Evolutionary conservation across 2,797 vertebrate species (phyloP).

Genomic region (Glossophaga mutica): DNA sequence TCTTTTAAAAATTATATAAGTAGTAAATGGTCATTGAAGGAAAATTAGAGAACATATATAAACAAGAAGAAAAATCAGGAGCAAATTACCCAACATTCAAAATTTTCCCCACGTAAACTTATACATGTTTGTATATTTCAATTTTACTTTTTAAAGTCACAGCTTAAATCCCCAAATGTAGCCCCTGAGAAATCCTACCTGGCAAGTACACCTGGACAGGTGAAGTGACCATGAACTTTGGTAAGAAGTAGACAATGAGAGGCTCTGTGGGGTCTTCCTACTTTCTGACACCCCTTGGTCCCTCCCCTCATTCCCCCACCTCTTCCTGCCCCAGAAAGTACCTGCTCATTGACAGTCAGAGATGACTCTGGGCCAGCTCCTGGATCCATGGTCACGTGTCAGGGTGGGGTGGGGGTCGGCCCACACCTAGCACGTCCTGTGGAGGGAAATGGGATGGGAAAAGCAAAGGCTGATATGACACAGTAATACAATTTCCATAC

Average conservation of each 20-base stretch:
- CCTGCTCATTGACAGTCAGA: slow-evolving; percentile 96
- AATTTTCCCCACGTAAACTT: neutral
- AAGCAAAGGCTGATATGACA: slow-evolving; percentile 39
- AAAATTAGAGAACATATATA: neutral
- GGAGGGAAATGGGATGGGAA: slow-evolving; percentile 34
- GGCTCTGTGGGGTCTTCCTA: neutral
- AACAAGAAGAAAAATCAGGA: neutral
- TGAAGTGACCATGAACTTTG: neutral
- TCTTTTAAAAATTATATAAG: slow-evolving; percentile 10
- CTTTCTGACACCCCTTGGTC: neutral
- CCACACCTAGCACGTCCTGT: slow-evolving; percentile 86
- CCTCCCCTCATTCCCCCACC: neutral
- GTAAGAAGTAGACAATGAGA: neutral
- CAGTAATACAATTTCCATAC: neutral
- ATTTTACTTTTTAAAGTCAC: slow-evolving; percentile 17
- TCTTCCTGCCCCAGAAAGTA: slow-evolving; percentile 71
- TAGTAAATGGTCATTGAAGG: neutral
- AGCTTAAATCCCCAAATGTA: neutral
- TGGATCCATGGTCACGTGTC: slow-evolving; percentile 87
- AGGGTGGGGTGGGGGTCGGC: neutral
- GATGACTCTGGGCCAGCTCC: slow-evolving; percentile 86
- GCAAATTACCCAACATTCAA: neutral
- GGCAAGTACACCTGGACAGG: neutral
- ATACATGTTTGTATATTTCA: neutral
- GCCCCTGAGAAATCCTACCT: neutral